These are phyloP conservation scores for Semotilus atromaculatus DNA, from an alignment of 2,797 vertebrate species.

Conservation along the genomic window DNA sequence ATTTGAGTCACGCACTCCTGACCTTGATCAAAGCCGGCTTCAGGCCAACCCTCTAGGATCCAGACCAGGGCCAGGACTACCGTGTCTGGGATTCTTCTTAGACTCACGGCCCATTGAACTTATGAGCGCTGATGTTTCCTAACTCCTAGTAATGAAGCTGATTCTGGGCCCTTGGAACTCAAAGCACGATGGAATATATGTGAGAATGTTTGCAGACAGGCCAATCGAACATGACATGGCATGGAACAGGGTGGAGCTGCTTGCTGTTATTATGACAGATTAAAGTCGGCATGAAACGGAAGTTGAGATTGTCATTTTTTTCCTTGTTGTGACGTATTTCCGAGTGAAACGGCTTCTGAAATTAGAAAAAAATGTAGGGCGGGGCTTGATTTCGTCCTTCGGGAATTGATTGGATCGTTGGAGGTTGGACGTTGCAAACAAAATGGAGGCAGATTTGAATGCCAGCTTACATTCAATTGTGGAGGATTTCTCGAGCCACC, in stretches of 20 bases:
- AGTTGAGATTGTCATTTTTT: no score
- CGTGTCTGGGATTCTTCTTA: conserved; percentile 63
- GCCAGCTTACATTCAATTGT: no score
- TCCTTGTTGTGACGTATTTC: no score
- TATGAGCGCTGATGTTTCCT: conserved; percentile 53
- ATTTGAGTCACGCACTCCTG: conserved; percentile 68
- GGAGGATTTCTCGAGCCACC: no score
- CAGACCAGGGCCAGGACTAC: conserved; percentile 64
- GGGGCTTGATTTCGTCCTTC: no score
- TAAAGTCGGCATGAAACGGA: no score
- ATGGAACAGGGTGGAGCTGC: conserved; percentile 65
- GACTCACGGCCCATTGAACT: conserved; percentile 67
- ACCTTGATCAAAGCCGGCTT: conserved; percentile 74
- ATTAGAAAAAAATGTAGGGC: no score
- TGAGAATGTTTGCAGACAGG: conserved; percentile 55
- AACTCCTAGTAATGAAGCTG: conserved; percentile 64
- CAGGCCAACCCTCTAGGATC: conserved; percentile 48
- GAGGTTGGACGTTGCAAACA: no score
- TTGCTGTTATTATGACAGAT: conserved; percentile 74
- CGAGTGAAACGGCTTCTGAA: no score
- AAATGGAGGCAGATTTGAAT: no score
- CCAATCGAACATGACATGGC: conserved; percentile 71
- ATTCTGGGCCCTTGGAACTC: conserved; percentile 51
- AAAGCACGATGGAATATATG: conserved; percentile 63
- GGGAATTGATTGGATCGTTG: no score